Conservation (phyloP, 2,888 invertebrate species). For the Dryobotodes eremita region DNA sequence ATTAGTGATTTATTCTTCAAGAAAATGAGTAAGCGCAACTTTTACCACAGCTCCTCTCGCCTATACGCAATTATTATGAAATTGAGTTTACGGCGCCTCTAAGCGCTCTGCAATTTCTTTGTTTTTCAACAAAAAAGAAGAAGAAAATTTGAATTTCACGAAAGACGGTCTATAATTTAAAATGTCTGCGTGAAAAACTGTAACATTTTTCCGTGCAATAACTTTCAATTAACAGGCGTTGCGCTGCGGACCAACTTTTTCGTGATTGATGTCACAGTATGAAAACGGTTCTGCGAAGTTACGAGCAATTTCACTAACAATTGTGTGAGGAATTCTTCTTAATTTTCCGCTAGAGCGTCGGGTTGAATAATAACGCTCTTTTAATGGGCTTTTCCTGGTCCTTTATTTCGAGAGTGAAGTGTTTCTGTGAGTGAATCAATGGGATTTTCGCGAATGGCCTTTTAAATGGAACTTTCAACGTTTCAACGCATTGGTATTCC, state of each 20-base stretch:
- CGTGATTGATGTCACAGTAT: conserved; percentile 74
- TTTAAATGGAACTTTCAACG: conserved; percentile 49
- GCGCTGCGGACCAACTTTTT: conserved; percentile 70
- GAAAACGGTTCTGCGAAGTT: conserved; percentile 72
- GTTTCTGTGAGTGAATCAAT: conserved; percentile 71
- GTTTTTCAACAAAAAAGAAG: conserved; percentile 15
- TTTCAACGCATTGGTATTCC: conserved; percentile 33
- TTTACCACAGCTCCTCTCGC: conserved; percentile 43
- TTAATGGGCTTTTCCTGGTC: conserved; percentile 80
- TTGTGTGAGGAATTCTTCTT: conserved; percentile 83
- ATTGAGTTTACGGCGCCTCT: conserved; percentile 70
- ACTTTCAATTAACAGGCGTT: conserved; percentile 75
- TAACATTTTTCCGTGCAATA: conserved; percentile 67
- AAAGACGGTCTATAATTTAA: conserved; percentile 53
- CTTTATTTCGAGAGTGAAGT: conserved; percentile 78
- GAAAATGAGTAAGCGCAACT: conserved; percentile 66
- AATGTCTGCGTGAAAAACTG: conserved; percentile 54
- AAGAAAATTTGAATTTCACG: conserved; percentile 39
- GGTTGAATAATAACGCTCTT: conserved; percentile 82
- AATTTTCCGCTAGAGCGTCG: conserved; percentile 84
- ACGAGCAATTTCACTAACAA: conserved; percentile 79
- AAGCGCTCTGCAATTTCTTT: conserved; percentile 64
- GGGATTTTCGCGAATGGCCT: conserved; percentile 62
- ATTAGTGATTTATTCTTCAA: conserved; percentile 67
- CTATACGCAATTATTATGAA: conserved; percentile 41